Evolutionary conservation across 2,113 vertebrate genomes (phyloP), one percentile per base, ranked within the genome.

Genomic region (Mustela lutreola): DNA sequence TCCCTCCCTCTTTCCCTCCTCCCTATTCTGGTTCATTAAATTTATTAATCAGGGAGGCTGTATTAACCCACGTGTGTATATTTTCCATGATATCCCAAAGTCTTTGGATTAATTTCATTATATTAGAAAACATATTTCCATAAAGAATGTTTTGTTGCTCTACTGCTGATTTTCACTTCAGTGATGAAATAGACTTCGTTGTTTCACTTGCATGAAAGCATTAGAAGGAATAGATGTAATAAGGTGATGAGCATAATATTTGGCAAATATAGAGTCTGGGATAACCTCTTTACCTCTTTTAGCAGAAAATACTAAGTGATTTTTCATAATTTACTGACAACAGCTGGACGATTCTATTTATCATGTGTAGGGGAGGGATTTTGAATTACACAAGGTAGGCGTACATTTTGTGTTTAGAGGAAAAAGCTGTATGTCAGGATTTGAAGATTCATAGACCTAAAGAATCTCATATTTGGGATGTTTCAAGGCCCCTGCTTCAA

Each of bases 251-350:
- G 5, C 50, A 18, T 36, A 45, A 11, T 83, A 63, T 90, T 94
- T 84, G n/a, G 67, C 45, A 96, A 73, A 96, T 85, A 67, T 0
- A 15, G 26, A 67, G 22, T 97, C 79, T 70, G n/a, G 70, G 7
- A 71, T 48, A 86, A 94, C 50, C 31, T 65, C 45, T 94, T 94
- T 86, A 90, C 79, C 45, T 80, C 58, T 67, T 42, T 78, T 39
- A 92, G 67, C 39, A 93, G 56, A 92, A 95, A 95, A 39, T 11
- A 65, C 60, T 92, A 56, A 90, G 75, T 83, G n/a, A 84, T 33
- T 85, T 90, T 88, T 97, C 11, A 70, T 85, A 94, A 92, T 95
- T 96, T 92, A 97, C 78, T 86, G 85, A 83, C 65, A 56, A 80
- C 62, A 95, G 82, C 92, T 96, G 89, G 86, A 22, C 70, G 70